Conservation (phyloP, 2,113 vertebrate species). For the Erpornis zantholeuca region DNA sequence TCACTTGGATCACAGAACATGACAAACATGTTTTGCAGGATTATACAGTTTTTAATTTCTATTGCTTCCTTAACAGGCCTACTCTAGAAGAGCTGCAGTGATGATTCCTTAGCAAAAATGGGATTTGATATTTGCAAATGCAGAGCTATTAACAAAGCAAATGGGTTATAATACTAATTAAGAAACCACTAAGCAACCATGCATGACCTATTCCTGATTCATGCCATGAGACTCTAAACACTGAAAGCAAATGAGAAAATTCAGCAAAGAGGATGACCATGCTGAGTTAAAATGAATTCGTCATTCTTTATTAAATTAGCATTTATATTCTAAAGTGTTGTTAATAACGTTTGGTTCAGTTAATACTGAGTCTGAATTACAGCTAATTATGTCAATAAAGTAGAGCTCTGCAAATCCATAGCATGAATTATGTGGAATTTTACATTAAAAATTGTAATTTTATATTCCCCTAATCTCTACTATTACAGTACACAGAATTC, state of each 20-base stretch:
- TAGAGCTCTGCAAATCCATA: not conserved
- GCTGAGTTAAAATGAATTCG: not conserved
- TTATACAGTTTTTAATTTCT: not conserved
- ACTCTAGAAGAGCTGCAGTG: not conserved
- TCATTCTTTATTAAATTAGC: constrained; percentile 36
- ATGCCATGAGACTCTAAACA: not conserved
- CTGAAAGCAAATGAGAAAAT: constrained; percentile 19
- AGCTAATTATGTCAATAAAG: constrained; percentile 18
- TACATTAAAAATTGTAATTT: not conserved
- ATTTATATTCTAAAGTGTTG: not conserved
- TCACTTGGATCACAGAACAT: not conserved
- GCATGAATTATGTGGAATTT: not conserved
- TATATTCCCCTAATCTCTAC: not conserved
- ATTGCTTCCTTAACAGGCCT: not conserved
- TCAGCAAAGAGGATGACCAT: not conserved
- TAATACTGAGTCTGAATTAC: not conserved
- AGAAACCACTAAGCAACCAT: constrained; percentile 7
- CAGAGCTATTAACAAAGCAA: constrained; percentile 44
- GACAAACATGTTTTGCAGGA: not conserved
- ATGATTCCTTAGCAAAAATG: not conserved
- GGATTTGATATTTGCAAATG: not conserved
- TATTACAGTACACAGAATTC: not conserved
- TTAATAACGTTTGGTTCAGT: not conserved
- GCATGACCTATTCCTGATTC: constrained; percentile 16
- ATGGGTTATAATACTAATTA: constrained; percentile 38